Base-by-base conservation (phyloP, 35 echinoderm and acorn worm species). In the Nesometra sesokonis region DNA sequence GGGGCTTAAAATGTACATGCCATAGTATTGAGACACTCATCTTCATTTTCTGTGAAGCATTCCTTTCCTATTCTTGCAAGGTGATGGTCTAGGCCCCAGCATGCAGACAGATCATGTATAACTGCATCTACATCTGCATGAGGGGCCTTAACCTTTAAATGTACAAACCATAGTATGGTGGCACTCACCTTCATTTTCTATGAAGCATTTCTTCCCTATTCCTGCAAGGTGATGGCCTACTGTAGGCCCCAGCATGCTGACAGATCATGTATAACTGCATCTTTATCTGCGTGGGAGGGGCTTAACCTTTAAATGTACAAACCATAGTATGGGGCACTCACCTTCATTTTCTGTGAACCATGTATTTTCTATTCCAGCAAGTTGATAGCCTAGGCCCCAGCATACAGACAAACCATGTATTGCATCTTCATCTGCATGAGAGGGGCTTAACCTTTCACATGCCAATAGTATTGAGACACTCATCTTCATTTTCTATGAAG, bases 191-290 rank as follows among this genome's bases (percentile, higher is more conserved):
- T 85, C 84, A 37, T 85, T 87, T 37, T 82, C 79, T 43, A 84
- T 21, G 35, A 86, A 85, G 36, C 85, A 84, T 81, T 35, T 89
- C 38, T 89, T 91, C 29, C 93, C 93, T 89, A 57, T 83, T 47
- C 93, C 93, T 78, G 90, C 87, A 84, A 89, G 87, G 13, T 92
- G 52, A n/a, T n/a, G n/a, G n/a, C n/a, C n/a, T n/a, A n/a, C n/a
- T n/a, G n/a, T 37, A 88, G 77, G 32, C 93, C 93, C 93, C 93
- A 95, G 40, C 83, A 86, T 17, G 90, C 37, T 7, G 85, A 84
- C 29, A 91, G n/a, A n/a, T n/a, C n/a, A n/a, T n/a, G n/a, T n/a
- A n/a, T n/a, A n/a, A n/a, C n/a, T n/a, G n/a, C n/a, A n/a, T n/a
- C 90, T n/a, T n/a, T n/a, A n/a, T n/a, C n/a, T n/a, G n/a, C n/a